Evolutionary conservation across 2,797 vertebrate species (phyloP).

Genomic region (Chaetophractus vellerosus): DNA sequence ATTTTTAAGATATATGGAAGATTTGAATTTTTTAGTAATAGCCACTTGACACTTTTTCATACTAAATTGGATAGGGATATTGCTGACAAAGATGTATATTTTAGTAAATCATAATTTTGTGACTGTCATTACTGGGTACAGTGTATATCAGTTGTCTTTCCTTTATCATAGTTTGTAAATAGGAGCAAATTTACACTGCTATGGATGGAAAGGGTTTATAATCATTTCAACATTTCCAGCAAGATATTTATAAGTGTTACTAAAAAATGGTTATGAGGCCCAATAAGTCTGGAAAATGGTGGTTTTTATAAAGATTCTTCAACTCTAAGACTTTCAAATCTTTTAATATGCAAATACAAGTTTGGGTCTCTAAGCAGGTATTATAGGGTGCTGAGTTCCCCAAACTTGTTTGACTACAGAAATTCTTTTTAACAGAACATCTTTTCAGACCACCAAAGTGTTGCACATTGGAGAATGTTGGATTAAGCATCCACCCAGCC

Average conservation of each 20-base stretch:
- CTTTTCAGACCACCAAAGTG: not conserved
- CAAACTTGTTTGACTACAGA: not conserved
- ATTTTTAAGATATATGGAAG: slow-evolving; percentile 14
- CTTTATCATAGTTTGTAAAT: not conserved
- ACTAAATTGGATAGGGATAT: not conserved
- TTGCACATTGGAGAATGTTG: not conserved
- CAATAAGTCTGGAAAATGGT: not conserved
- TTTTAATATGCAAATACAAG: slow-evolving; percentile 59
- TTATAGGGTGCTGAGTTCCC: slow-evolving; percentile 17
- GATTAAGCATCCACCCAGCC: not conserved
- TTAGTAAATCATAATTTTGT: slow-evolving; percentile 22
- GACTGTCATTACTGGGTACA: not conserved
- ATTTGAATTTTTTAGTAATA: slow-evolving; percentile 2
- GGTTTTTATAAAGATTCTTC: slow-evolving; percentile 25
- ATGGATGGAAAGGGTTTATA: not conserved
- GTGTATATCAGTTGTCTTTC: not conserved
- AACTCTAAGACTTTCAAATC: slow-evolving; percentile 39
- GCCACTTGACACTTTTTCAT: not conserved
- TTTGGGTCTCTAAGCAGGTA: not conserved
- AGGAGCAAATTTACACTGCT: not conserved
- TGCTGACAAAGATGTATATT: not conserved
- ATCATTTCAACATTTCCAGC: slow-evolving; percentile 49
- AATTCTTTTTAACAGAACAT: not conserved
- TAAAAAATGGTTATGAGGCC: not conserved
- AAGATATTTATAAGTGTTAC: slow-evolving; percentile 13